phyloP scores from a whole-genome alignment of 2,113 vertebrate species.

The Megaceryle maxima region DNA sequence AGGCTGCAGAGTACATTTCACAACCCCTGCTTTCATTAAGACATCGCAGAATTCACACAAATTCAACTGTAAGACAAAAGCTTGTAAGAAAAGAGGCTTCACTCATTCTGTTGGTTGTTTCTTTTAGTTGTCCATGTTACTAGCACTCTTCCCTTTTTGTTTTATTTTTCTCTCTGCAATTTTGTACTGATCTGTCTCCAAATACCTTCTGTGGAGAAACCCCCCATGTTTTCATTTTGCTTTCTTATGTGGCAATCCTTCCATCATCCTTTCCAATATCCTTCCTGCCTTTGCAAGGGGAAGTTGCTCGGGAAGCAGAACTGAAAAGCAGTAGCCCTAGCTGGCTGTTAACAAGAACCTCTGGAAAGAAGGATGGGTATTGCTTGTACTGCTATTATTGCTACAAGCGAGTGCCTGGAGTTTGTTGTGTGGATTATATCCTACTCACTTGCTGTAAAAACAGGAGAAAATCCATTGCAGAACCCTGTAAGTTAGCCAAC shows the following conservation, averaged over 20 bases:
- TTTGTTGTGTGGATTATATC: background rate
- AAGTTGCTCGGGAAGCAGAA: background rate
- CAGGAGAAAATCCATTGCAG: background rate
- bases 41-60: background rate
- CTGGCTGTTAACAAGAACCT: background rate
- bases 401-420: background rate
- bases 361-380: background rate
- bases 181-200: background rate
- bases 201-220: background rate
- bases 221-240: background rate
- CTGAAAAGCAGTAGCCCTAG: background rate
- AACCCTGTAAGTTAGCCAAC: background rate
- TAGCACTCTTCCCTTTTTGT: background rate
- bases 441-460: background rate
- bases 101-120: background rate
- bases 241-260: background rate
- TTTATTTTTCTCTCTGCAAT: background rate
- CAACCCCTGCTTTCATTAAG: background rate
- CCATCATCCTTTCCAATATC: background rate
- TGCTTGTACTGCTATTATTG: background rate
- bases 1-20: background rate
- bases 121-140: background rate
- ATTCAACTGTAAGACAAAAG: background rate
- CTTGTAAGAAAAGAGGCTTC: background rate
- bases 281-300: background rate